Base-by-base conservation (phyloP, 2,888 invertebrate species). In the Cantharis lateralis region DNA sequence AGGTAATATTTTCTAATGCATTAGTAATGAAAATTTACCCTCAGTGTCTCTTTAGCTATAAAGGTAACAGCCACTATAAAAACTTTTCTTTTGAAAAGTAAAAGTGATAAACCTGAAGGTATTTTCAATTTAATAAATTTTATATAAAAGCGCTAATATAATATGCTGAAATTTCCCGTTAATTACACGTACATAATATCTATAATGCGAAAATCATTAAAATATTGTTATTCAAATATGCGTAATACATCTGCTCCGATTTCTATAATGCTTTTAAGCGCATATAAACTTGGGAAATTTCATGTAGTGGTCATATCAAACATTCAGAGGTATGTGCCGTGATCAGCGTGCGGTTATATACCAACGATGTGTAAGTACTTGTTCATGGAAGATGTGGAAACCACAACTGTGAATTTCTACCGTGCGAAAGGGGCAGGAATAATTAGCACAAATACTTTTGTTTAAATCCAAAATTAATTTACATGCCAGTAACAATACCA, bases 241-340 rank as follows among this genome's bases (percentile, higher is more conserved):
- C 48, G n/a, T 48, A 48, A 48, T 48, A n/a, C 48, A 48, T 9
- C 7, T 48, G n/a, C n/a, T 48, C n/a, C n/a, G 48, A 48, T 48
- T 48, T 48, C 48, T 48, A 48, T n/a, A n/a, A 48, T 48, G 48
- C 48, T 48, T 48, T 48, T 48, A 48, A 48, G n/a, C 48, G n/a
- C 48, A 48, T 48, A 48, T 48, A 48, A 48, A n/a, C 48, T 48
- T 48, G n/a, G 4, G 64, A 66, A 66, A 66, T 66, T 66, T 66
- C 64, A 24, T 66, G 64, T 66, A 70, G 16, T 71, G 77, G 78
- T 72, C 75, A 70, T 71, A 78, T 78, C 78, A 78, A 78, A 78
- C 75, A 78, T 78, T 78, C 73, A 77, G 74, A 20, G 73, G 70
- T 72, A 71, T 20, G 70, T 74, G 48, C 71, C 62, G 62, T 71